Evolutionary conservation across 2,113 vertebrate species (phyloP), one percentile per base, ranked within the genome.

Genomic region (Numida meleagris): DNA sequence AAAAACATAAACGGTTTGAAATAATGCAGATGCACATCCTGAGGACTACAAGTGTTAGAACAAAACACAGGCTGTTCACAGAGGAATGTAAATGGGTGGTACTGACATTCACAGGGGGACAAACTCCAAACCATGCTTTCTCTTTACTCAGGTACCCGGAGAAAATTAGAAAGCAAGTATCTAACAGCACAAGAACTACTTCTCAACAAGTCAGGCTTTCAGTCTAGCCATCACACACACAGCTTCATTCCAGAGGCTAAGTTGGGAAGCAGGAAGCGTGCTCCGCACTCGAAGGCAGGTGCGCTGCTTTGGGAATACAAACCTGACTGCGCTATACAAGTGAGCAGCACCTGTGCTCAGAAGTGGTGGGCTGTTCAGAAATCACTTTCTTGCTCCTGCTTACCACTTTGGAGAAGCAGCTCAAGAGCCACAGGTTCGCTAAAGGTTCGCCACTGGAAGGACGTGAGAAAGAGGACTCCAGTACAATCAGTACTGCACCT

Each of bases 1-100:
- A 78, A 94, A 95, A 97, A 89, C 18, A 95, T 86, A 95, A 96
- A 86, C 65, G 70, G 59, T 76, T 75, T 88, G 91, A 77, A 91
- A 38, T 53, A 76, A 96, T 0, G 0, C 33, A 45, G 91, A 83
- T n/a, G 93, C 55, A 81, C 86, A 86, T 48, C 58, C 14, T 0
- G 82, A 93, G 57, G 86, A 95, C 90, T 88, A 91, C 94, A 87
- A 73, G 46, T 1, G 0, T n/a, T 3, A 42, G 70, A 86, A 93
- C 72, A 93, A 73, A 72, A 83, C 85, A 68, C 43, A 38, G 78
- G 70, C 91, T 91, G 88, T 9, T 80, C 57, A 71, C 57, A 90
- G 48, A 58, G 75, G 67, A 86, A 65, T 21, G 68, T 16, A 72
- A 59, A 83, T 0, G 4, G 48, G n/a, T 29, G 51, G 51, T 72